phyloP scores from a whole-genome alignment of 2,888 invertebrate genomes.

The Hirtodrosophila confusa region DNA sequence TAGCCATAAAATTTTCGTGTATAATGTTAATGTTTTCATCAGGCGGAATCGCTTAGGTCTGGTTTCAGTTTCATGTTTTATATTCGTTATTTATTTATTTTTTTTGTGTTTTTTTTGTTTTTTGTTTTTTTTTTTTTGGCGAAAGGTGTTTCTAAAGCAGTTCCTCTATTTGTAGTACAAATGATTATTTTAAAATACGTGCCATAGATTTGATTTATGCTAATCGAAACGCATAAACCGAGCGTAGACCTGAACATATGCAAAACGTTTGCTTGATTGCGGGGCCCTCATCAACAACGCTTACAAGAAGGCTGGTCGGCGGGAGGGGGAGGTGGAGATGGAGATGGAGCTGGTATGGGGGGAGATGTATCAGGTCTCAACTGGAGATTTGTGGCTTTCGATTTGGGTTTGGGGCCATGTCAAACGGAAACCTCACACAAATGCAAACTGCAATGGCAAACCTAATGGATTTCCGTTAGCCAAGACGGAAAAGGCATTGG shows the following conservation, averaged over 20 bases:
- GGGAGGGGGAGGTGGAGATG: neutral
- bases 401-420: slow-evolving; percentile 46
- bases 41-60: slow-evolving; percentile 50
- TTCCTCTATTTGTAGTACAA: slow-evolving; percentile 65
- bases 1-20: slow-evolving; percentile 67
- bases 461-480: slow-evolving; percentile 78
- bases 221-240: slow-evolving; percentile 69
- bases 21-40: slow-evolving; percentile 77
- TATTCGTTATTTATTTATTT: slow-evolving; percentile 8
- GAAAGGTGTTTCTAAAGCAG: slow-evolving; percentile 71
- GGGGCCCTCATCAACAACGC: slow-evolving; percentile 31
- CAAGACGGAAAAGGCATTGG: slow-evolving; percentile 68
- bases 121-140: slow-evolving; percentile 39
- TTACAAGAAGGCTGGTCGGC: neutral
- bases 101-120: slow-evolving; percentile 4
- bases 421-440: slow-evolving; percentile 73
- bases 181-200: slow-evolving; percentile 38
- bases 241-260: slow-evolving; percentile 51
- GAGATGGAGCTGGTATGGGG: neutral
- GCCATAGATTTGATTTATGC: slow-evolving; percentile 69
- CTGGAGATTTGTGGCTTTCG: slow-evolving; percentile 16
- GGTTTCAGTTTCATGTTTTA: slow-evolving; percentile 46
- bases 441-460: slow-evolving; percentile 70
- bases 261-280: slow-evolving; percentile 68
- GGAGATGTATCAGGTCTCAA: neutral